A percentile compares a stretch with the other conserved stretches of the same genome.
These are phyloP conservation scores for Priocnemis perturbator DNA, from an alignment of 2,888 invertebrate genomes.

Conservation along the genomic window DNA sequence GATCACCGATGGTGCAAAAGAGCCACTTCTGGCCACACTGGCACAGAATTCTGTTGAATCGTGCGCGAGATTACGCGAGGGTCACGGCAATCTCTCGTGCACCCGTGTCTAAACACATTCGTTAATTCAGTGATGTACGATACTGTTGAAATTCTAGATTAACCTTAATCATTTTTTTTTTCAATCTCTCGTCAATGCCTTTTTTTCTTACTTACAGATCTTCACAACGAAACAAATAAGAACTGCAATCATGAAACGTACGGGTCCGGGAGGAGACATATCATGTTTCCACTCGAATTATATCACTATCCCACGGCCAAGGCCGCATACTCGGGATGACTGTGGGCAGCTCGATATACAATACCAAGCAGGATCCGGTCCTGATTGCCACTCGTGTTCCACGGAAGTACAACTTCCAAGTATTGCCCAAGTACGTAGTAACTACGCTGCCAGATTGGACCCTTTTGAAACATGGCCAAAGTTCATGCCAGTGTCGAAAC, in stretches of 20 bases:
- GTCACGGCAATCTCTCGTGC: no score
- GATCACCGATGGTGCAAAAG: no score
- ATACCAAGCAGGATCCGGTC: conserved; percentile 69
- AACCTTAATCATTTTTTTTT: not conserved
- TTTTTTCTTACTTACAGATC: conserved; percentile 21
- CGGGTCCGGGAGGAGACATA: conserved; percentile 47
- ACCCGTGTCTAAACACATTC: no score
- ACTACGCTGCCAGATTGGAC: conserved; percentile 82
- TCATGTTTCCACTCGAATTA: conserved; percentile 69
- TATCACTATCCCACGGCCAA: conserved; percentile 71
- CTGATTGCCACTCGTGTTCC: conserved; percentile 59
- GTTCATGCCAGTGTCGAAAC: conserved; percentile 86
- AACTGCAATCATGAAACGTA: conserved; percentile 62
- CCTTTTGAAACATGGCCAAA: conserved; percentile 90
- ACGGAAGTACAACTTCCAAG: conserved; percentile 55
- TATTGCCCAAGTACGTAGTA: conserved; percentile 68
- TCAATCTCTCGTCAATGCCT: not conserved
- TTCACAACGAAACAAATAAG: conserved; percentile 36
- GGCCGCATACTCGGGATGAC: conserved; percentile 75
- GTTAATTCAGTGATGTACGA: no score
- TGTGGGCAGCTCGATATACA: conserved; percentile 75
- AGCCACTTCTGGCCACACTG: no score
- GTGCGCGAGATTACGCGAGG: no score
- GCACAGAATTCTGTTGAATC: not conserved
- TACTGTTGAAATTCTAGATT: no score